These are phyloP conservation scores for Xenops minutus DNA, from an alignment of 2,797 vertebrate genomes.

Conservation along the genomic window DNA sequence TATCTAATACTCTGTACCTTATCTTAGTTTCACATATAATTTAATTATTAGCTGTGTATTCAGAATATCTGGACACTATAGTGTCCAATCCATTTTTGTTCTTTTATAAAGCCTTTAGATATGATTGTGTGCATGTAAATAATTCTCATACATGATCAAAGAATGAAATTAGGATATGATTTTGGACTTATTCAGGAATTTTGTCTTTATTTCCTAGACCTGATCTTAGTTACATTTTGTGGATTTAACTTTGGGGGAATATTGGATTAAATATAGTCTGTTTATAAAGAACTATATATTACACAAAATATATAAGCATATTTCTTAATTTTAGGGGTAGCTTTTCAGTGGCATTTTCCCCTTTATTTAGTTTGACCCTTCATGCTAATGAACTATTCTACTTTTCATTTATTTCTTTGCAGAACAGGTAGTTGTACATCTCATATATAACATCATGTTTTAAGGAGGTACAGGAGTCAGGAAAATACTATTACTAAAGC, in stretches of 20 bases:
- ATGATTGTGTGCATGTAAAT: not conserved
- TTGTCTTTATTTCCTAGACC: not conserved
- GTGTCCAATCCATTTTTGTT: not conserved
- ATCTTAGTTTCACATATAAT: not conserved
- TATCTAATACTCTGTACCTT: not conserved
- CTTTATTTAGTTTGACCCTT: not conserved
- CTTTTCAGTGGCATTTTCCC: not conserved
- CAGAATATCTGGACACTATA: not conserved
- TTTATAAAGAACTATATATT: not conserved
- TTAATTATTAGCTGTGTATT: not conserved
- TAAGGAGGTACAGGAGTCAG: not conserved
- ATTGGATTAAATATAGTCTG: not conserved
- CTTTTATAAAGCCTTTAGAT: not conserved
- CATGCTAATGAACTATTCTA: not conserved
- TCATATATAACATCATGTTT: not conserved
- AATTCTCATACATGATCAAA: not conserved
- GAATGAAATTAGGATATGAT: not conserved
- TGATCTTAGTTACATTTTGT: not conserved
- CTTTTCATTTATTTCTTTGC: not conserved
- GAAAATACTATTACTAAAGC: not conserved
- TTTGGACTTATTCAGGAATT: not conserved
- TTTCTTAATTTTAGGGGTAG: not conserved
- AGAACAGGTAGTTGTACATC: not conserved
- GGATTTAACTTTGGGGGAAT: not conserved
- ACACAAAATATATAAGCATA: not conserved